Evolutionary conservation across 2,113 vertebrate genomes (phyloP).

Genomic region (Oenanthe melanoleuca): DNA sequence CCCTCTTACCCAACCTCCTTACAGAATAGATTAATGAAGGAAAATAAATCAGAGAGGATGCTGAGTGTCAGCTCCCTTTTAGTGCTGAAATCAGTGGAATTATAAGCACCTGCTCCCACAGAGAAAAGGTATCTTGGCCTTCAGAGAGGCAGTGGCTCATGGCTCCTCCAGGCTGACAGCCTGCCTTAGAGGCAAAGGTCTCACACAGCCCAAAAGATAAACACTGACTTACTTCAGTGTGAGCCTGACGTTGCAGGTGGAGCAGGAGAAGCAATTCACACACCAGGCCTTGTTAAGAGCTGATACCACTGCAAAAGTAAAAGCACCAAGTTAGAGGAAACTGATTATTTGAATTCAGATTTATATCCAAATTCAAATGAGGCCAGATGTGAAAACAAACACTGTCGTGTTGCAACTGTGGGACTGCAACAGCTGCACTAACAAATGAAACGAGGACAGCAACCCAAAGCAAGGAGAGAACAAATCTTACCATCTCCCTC

Average conservation of each 20-base stretch:
- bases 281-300: conserved; percentile 98
- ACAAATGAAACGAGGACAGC: background rate
- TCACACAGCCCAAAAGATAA: background rate
- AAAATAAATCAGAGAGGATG: background rate
- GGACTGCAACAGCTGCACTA: conserved; percentile 54
- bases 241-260: conserved; percentile 92
- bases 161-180: background rate
- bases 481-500: conserved; percentile 90
- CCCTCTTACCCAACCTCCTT: background rate
- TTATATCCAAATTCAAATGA: conserved; percentile 22
- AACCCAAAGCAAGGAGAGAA: background rate
- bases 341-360: conserved; percentile 1
- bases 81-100: background rate
- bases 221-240: conserved; percentile 89
- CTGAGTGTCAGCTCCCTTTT: background rate
- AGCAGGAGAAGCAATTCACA: conserved; percentile 93
- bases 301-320: conserved; percentile 85
- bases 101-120: background rate
- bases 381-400: conserved; percentile 47
- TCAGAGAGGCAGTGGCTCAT: background rate
- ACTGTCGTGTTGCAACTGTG: conserved; percentile 33
- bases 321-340: conserved; percentile 30
- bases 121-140: background rate
- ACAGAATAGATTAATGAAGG: background rate
- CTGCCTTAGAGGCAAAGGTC: background rate